Evolutionary conservation across 2,888 invertebrate species (phyloP), one percentile per base, ranked within the genome.

Genomic region (Pammene aurita): DNA sequence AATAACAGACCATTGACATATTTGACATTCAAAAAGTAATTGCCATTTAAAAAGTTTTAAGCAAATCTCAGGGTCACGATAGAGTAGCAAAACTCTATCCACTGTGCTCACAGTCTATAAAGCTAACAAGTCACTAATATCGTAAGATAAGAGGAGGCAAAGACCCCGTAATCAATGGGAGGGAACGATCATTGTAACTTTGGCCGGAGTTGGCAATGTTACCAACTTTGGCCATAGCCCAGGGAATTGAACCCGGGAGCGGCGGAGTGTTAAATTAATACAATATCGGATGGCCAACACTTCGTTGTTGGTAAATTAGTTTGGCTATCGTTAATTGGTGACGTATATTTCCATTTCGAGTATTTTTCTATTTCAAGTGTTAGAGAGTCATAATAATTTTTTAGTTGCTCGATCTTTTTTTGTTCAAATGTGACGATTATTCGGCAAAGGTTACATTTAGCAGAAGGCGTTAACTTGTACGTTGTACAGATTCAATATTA

Each of bases 251-350:
- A 57, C 42, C 50, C 50, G 34, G 34, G 58, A 16, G 57, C 68
- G 64, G 58, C 38, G 38, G 52, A 58, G 64, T 64, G 54, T 64
- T 64, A 64, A 69, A 69, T 64, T 69, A 69, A 64, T 60, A 69
- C 64, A 60, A 69, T 64, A 64, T 64, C 68, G 46, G 54, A 64
- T 63, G 67, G 52, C 67, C 61, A 67, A 62, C 63, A 64, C 26
- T 46, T 54, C 14, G 58, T 54, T 63, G 57, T 63, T 64, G 26
- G 14, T 46, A 41, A 44, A 64, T 58, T 64, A 60, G 35, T 64
- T 64, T 26, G 13, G 26, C 34, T 54, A 7, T 62, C 18, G 61
- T 50, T 63, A 11, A 42, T 52, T 57, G 41, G 50, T 52, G 14
- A 62, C 38, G 52, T 42, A 35, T n/a, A 41, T 50, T 14, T 35